Conservation (phyloP, 2,888 invertebrate genomes). For the Drosophila mulleri region DNA sequence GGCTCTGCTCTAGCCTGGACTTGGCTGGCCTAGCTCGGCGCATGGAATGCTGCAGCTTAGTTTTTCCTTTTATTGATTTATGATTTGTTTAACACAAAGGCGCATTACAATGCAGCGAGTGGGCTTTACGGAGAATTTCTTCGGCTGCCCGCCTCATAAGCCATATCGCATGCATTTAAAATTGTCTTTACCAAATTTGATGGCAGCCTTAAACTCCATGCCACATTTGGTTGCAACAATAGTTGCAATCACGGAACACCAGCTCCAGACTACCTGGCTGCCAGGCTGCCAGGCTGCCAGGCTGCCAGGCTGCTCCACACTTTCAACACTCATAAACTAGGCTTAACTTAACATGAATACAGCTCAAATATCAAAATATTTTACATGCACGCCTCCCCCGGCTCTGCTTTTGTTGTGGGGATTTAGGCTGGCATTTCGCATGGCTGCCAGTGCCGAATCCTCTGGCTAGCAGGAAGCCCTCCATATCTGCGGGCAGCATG, state of each 20-base stretch:
- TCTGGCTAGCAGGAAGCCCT: slow-evolving; percentile 41
- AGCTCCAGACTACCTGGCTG: slow-evolving; percentile 24
- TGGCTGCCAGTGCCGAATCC: slow-evolving; percentile 32
- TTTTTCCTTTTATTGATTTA: slow-evolving; percentile 81
- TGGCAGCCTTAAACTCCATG: slow-evolving; percentile 80
- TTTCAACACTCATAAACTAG: slow-evolving; percentile 85
- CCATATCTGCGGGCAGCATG: slow-evolving; percentile 29
- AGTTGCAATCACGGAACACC: slow-evolving; percentile 76
- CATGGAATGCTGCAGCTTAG: slow-evolving; percentile 77
- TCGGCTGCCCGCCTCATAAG: slow-evolving; percentile 59
- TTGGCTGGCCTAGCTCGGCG: slow-evolving; percentile 6
- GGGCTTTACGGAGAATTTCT: slow-evolving; percentile 76
- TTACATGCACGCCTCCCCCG: slow-evolving; percentile 47
- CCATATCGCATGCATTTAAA: slow-evolving; percentile 74
- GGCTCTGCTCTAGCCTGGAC: slow-evolving; percentile 21
- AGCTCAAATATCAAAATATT: slow-evolving; percentile 84
- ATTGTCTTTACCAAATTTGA: slow-evolving; percentile 81
- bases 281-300: slow-evolving; percentile 37
- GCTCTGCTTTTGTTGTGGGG: slow-evolving; percentile 41
- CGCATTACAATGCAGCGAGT: slow-evolving; percentile 76
- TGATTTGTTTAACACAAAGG: slow-evolving; percentile 80
- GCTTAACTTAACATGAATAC: slow-evolving; percentile 85
- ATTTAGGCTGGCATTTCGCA: slow-evolving; percentile 46
- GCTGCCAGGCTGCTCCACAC: slow-evolving; percentile 54
- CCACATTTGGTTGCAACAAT: slow-evolving; percentile 80